Conservation (phyloP, 2,113 vertebrate genomes). For the Gallinago media region DNA sequence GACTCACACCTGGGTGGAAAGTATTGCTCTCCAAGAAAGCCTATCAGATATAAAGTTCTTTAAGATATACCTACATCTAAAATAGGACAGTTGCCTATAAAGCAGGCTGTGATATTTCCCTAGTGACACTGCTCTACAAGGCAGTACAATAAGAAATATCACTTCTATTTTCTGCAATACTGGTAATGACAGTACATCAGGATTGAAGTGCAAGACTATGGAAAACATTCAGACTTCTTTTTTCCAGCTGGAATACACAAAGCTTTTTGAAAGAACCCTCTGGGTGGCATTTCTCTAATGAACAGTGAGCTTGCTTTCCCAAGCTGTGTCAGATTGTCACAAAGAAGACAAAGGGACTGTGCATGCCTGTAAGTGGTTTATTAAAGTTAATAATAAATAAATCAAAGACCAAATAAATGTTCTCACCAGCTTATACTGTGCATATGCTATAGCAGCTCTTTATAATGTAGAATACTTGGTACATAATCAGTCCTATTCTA, state of each 20-base stretch:
- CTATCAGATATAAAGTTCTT: slow-evolving; percentile 52
- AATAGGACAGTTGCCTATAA: slow-evolving; percentile 65
- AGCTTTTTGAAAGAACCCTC: slow-evolving; percentile 51
- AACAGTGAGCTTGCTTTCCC: slow-evolving; percentile 51
- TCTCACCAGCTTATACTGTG: neutral
- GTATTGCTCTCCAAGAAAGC: slow-evolving; percentile 5
- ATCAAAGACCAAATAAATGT: neutral
- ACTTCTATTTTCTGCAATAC: slow-evolving; percentile 14
- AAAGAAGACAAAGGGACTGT: slow-evolving; percentile 29
- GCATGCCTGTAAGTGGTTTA: neutral
- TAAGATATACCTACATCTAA: slow-evolving; percentile 66
- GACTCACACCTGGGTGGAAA: slow-evolving; percentile 30
- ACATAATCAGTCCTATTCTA: neutral
- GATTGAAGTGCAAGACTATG: slow-evolving; percentile 44
- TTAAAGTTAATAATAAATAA: slow-evolving; percentile 40
- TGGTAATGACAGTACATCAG: slow-evolving; percentile 54
- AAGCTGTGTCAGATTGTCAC: slow-evolving; percentile 42
- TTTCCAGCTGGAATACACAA: slow-evolving; percentile 48
- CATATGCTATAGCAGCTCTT: neutral
- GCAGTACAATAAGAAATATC: slow-evolving; percentile 54
- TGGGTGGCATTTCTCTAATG: slow-evolving; percentile 67
- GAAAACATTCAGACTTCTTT: slow-evolving; percentile 49
- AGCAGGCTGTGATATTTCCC: slow-evolving; percentile 67
- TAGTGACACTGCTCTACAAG: slow-evolving; percentile 59
- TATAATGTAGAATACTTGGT: neutral